These are phyloP conservation scores for Ranitomeya variabilis DNA, from an alignment of 2,113 vertebrate species.

Conservation along the genomic window DNA sequence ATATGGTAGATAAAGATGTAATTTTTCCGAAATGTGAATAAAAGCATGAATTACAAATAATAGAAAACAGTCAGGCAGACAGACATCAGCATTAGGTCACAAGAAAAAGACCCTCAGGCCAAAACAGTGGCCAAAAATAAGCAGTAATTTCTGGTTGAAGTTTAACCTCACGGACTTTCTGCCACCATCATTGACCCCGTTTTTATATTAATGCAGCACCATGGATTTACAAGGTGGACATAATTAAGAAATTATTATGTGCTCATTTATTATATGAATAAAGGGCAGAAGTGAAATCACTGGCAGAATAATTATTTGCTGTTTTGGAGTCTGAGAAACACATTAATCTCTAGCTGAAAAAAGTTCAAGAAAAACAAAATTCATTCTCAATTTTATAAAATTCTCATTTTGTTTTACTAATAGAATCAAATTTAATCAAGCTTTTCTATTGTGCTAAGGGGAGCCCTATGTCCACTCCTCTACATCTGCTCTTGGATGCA, in stretches of 20 bases:
- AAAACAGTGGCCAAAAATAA: not conserved
- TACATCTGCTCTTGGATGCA: not conserved
- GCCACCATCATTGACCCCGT: not conserved
- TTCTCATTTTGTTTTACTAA: not conserved
- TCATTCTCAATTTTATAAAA: not conserved
- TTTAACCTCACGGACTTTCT: not conserved
- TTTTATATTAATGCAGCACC: conserved; percentile 3
- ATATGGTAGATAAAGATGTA: too few species aligned
- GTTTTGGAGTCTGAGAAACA: not conserved
- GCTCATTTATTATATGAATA: conserved; percentile 9
- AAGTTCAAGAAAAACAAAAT: conserved; percentile 34
- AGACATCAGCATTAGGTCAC: not conserved
- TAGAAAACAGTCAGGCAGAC: not conserved
- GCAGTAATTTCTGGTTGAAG: not conserved
- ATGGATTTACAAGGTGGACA: conserved; percentile 21
- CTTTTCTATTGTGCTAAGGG: not conserved
- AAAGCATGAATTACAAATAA: not conserved
- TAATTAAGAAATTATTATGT: conserved; percentile 43
- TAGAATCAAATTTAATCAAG: not conserved
- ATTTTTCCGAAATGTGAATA: not conserved
- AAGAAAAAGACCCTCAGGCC: not conserved
- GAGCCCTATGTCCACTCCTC: not conserved
- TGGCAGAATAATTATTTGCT: conserved; percentile 29
- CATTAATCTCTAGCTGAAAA: conserved; percentile 10
- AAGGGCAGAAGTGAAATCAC: conserved; percentile 30